A percentile compares a stretch with the other conserved stretches of the same genome.
phyloP scores from a whole-genome alignment of 2,888 invertebrate genomes.

The Agrochola lota region DNA sequence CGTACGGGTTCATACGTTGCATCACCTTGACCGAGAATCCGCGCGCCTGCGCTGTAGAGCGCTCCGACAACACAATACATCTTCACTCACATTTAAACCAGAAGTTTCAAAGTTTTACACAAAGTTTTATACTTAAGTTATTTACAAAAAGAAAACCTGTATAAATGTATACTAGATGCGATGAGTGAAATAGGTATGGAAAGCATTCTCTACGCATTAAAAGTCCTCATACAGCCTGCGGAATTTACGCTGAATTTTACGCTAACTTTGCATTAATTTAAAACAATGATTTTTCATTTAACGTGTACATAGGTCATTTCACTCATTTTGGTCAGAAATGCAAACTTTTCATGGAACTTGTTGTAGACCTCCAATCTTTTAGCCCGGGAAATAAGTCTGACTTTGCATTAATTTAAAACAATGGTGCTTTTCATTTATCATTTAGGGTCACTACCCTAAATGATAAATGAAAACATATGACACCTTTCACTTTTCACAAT shows the following conservation, averaged over 20 bases:
- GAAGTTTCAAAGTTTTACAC: slow-evolving; percentile 20
- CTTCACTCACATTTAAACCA: neutral
- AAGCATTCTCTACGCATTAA: neutral
- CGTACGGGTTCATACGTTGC: slow-evolving; percentile 22
- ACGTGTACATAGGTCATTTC: no score
- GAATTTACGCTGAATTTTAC: neutral
- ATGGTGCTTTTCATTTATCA: no score
- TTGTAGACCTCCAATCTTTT: no score
- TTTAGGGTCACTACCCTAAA: no score
- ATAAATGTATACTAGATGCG: neutral
- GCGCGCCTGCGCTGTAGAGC: slow-evolving; percentile 44
- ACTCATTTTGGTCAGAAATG: no score
- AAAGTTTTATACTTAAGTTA: neutral
- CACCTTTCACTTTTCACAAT: no score
- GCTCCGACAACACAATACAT: neutral
- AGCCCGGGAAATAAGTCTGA: no score
- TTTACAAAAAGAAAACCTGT: neutral
- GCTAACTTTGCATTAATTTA: neutral
- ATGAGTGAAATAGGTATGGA: no score
- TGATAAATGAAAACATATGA: no score
- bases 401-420: no score
- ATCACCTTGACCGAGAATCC: slow-evolving; percentile 32
- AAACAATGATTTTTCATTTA: neutral
- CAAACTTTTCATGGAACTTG: no score
- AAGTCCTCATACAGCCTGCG: neutral